Evolutionary conservation across 2,113 vertebrate genomes (phyloP).

Genomic region (Rhineura floridana): DNA sequence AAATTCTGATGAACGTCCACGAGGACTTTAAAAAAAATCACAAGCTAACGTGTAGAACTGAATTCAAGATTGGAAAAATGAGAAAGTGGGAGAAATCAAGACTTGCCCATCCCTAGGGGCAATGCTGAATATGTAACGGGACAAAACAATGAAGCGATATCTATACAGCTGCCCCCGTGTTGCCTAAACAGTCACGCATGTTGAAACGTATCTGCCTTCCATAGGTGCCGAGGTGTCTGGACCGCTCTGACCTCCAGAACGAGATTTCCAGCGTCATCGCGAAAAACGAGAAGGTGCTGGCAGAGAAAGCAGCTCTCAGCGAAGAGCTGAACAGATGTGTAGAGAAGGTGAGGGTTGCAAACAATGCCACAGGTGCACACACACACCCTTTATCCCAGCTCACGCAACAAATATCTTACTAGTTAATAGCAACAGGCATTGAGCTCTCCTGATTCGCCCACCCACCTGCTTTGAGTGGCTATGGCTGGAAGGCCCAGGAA

Average conservation of each 20-base stretch:
- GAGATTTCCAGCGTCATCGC: conserved; percentile 71
- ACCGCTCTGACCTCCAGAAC: conserved; percentile 73
- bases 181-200: too few species aligned
- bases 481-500: accelerated
- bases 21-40: too few species aligned
- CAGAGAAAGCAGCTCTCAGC: conserved; percentile 80
- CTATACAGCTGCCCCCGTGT: too few species aligned
- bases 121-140: too few species aligned
- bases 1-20: too few species aligned
- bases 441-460: not conserved
- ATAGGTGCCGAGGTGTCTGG: conserved; percentile 71
- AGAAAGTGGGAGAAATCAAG: too few species aligned
- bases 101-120: too few species aligned
- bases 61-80: too few species aligned
- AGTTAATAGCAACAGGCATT: too few species aligned
- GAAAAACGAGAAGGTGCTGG: conserved; percentile 77
- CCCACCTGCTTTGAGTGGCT: not conserved
- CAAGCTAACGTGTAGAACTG: too few species aligned
- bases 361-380: not conserved
- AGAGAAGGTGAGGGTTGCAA: conserved; percentile 75
- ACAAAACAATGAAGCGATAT: too few species aligned
- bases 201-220: conserved; percentile 41
- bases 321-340: conserved; percentile 78
- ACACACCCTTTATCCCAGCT: not conserved
- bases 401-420: not conserved